Evolutionary conservation across 1,140 invertebrate genomes (phyloP).

Genomic region (Zaprionus inermis): DNA sequence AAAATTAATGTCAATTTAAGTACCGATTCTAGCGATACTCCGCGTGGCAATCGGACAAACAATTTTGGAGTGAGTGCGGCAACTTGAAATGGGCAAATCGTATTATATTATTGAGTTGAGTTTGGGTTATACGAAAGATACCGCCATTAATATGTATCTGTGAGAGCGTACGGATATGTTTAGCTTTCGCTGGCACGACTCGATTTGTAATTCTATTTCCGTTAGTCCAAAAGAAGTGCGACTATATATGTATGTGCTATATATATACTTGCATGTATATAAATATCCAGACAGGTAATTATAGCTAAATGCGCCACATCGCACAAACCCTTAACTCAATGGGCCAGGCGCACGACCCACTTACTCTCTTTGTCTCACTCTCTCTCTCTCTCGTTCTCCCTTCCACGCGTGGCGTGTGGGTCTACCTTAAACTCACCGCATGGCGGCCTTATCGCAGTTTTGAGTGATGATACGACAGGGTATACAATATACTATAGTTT

Average conservation of each 20-base stretch:
- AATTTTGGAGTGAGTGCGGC: background rate
- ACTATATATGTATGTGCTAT: background rate
- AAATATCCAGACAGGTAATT: slow-evolving; percentile 10
- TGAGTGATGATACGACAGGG: slow-evolving; percentile 36
- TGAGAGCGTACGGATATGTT: background rate
- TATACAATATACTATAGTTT: no score
- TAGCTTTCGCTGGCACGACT: background rate
- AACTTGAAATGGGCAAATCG: background rate
- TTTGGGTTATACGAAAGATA: background rate
- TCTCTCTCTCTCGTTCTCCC: background rate
- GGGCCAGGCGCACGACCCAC: background rate
- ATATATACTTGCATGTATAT: background rate
- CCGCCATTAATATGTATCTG: background rate
- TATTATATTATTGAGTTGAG: background rate
- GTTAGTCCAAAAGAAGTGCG: background rate
- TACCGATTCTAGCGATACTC: background rate
- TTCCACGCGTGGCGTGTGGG: background rate
- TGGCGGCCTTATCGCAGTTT: slow-evolving; percentile 21
- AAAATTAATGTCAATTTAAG: slow-evolving; percentile 5
- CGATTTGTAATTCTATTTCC: slow-evolving; percentile 13
- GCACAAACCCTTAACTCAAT: background rate
- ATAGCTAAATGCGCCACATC: background rate
- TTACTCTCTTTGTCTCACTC: background rate
- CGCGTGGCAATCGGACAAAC: background rate
- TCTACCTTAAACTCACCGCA: background rate